These are phyloP conservation scores for Campylomormyrus tamandua DNA, from an alignment of 2,113 vertebrate species.

Conservation along the genomic window DNA sequence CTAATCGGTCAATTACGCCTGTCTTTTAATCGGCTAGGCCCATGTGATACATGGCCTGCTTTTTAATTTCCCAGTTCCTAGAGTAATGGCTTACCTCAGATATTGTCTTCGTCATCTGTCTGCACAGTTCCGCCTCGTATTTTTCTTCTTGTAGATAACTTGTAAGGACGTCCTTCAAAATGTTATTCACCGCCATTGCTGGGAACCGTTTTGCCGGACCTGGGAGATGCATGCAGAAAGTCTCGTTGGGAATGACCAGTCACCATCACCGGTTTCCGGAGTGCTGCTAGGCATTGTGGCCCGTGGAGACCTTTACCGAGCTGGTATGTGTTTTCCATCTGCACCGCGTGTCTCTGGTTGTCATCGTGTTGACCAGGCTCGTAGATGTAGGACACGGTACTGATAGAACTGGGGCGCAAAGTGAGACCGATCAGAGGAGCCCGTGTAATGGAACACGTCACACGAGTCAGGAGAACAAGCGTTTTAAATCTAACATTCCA, in stretches of 20 bases:
- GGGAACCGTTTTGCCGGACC: slow-evolving; percentile 67
- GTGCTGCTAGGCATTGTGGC: neutral
- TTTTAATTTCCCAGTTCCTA: neutral
- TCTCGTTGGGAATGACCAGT: neutral
- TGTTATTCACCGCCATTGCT: slow-evolving; percentile 54
- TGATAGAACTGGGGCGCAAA: slow-evolving; percentile 56
- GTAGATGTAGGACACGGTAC: slow-evolving; percentile 61
- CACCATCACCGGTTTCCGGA: neutral
- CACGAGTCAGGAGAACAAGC: neutral
- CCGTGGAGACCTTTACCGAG: slow-evolving; percentile 47
- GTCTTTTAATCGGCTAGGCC: neutral
- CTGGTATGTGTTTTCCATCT: slow-evolving; percentile 73
- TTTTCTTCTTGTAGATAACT: slow-evolving; percentile 66
- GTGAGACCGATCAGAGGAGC: neutral
- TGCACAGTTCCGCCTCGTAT: slow-evolving; percentile 72
- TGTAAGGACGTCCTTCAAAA: slow-evolving; percentile 75
- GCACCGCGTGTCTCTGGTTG: slow-evolving; percentile 36
- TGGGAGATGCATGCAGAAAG: slow-evolving; percentile 35
- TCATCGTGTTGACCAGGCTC: slow-evolving; percentile 64
- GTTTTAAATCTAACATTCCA: neutral
- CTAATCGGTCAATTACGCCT: too few species aligned
- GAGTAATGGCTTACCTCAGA: slow-evolving; percentile 63
- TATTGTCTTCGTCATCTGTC: slow-evolving; percentile 72
- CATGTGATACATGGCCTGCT: neutral
- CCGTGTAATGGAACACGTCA: neutral